These are phyloP conservation scores for Rhinolophus sinicus DNA, from an alignment of 2,113 vertebrate genomes.

Conservation along the genomic window DNA sequence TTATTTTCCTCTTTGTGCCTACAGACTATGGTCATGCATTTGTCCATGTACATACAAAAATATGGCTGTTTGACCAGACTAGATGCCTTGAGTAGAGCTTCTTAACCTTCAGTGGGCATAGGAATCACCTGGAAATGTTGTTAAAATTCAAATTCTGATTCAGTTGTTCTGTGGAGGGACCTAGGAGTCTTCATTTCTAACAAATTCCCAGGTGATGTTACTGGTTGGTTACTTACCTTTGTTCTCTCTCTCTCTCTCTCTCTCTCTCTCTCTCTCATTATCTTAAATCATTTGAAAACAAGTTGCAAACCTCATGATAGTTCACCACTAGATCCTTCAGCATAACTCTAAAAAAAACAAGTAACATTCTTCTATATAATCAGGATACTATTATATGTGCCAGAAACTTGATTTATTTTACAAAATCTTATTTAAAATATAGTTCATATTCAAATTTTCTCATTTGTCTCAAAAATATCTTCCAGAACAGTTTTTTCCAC, in stretches of 20 bases:
- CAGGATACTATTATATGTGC: neutral
- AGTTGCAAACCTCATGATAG: neutral
- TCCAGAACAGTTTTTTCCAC: neutral
- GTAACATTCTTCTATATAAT: neutral
- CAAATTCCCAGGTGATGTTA: neutral
- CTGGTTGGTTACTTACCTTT: neutral
- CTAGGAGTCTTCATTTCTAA: neutral
- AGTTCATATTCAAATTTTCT: neutral
- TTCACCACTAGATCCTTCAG: neutral
- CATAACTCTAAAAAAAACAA: constrained; percentile 25
- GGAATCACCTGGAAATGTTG: neutral
- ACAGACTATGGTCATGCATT: neutral
- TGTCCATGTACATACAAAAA: neutral
- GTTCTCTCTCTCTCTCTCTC: too few relatives aligned
- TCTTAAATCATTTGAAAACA: constrained; percentile 4
- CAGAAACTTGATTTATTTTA: neutral
- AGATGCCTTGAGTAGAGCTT: neutral
- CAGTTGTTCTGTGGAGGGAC: neutral
- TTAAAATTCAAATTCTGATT: neutral
- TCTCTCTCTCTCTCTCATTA: neutral
- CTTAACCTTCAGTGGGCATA: neutral
- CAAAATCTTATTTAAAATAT: constrained; percentile 21
- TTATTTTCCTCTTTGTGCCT: constrained; percentile 14
- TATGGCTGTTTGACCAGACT: neutral
- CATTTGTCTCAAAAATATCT: constrained; percentile 6